Conservation (phyloP, 2,888 invertebrate species). For the Phalera bucephala region DNA sequence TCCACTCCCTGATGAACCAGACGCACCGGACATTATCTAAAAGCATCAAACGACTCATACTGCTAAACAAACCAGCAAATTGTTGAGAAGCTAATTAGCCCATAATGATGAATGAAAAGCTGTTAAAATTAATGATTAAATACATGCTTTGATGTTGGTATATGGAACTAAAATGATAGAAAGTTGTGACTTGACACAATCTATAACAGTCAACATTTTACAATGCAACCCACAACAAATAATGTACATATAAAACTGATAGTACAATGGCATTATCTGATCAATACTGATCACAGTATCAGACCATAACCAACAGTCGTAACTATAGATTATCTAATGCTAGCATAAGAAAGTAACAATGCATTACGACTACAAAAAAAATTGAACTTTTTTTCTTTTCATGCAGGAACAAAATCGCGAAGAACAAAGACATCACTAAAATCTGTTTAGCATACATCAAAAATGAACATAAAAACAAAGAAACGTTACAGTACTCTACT, state of each 20-base stretch:
- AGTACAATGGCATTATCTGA: constrained; percentile 22
- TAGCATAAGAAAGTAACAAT: constrained; percentile 13
- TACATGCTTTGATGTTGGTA: constrained; percentile 13
- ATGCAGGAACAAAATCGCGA: constrained; percentile 36
- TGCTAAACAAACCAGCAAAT: constrained; percentile 52
- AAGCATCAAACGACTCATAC: constrained; percentile 69
- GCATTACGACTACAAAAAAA: constrained; percentile 31
- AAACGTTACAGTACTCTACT: constrained; percentile 27
- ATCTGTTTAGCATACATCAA: constrained; percentile 14
- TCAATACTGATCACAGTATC: constrained; percentile 8
- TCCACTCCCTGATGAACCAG: constrained; percentile 83
- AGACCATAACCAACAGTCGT: constrained; percentile 2
- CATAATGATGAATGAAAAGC: constrained; percentile 10
- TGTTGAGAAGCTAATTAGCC: constrained; percentile 46
- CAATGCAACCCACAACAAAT: constrained; percentile 25
- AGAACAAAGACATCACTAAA: constrained; percentile 64
- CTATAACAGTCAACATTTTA: constrained; percentile 29
- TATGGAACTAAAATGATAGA: constrained; percentile 6
- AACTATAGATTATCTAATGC: constrained; percentile 5
- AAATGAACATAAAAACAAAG: constrained; percentile 25
- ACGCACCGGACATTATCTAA: constrained; percentile 85
- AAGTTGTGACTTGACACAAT: constrained; percentile 15
- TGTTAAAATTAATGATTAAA: constrained; percentile 10
- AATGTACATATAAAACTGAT: constrained; percentile 27
- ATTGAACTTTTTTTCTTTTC: constrained; percentile 37